Conservation (phyloP, 2,888 invertebrate genomes). For the Drosophila phalerata region DNA sequence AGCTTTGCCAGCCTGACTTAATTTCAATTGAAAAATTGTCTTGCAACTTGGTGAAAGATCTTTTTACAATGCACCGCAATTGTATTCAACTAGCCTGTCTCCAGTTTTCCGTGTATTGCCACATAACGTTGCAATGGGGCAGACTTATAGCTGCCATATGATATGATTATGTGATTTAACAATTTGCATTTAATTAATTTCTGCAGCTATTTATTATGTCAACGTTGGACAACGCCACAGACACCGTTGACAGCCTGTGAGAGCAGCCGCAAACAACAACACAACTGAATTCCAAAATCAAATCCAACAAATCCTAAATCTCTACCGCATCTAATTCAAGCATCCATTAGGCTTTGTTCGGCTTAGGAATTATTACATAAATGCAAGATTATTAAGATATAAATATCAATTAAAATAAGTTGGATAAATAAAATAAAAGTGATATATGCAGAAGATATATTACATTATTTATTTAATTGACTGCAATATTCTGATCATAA, state of each 20-base stretch:
- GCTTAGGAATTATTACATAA: slow-evolving; percentile 4
- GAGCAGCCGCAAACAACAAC: slow-evolving; percentile 21
- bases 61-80: slow-evolving; percentile 33
- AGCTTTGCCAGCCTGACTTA: slow-evolving; percentile 27
- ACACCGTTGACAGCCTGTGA: slow-evolving; percentile 54
- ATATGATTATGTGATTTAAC: slow-evolving; percentile 79
- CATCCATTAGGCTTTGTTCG: slow-evolving; percentile 42
- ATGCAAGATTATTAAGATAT: slow-evolving; percentile 23
- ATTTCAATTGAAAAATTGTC: slow-evolving; percentile 47
- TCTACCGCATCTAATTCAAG: slow-evolving; percentile 53
- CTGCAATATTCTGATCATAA: too few relatives aligned
- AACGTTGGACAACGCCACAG: slow-evolving; percentile 50
- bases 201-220: slow-evolving; percentile 78
- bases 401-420: slow-evolving; percentile 1
- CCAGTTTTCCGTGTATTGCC: slow-evolving; percentile 72
- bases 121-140: slow-evolving; percentile 28
- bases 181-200: slow-evolving; percentile 80
- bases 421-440: background rate
- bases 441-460: slow-evolving; percentile 4
- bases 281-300: slow-evolving; percentile 32
- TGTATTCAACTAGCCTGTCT: slow-evolving; percentile 17
- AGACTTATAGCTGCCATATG: slow-evolving; percentile 70
- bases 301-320: slow-evolving; percentile 1
- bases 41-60: slow-evolving; percentile 34
- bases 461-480: too few relatives aligned